These are phyloP conservation scores for Epsilonema sp. DNA, from an alignment of 2,888 invertebrate genomes.

Conservation along the genomic window DNA sequence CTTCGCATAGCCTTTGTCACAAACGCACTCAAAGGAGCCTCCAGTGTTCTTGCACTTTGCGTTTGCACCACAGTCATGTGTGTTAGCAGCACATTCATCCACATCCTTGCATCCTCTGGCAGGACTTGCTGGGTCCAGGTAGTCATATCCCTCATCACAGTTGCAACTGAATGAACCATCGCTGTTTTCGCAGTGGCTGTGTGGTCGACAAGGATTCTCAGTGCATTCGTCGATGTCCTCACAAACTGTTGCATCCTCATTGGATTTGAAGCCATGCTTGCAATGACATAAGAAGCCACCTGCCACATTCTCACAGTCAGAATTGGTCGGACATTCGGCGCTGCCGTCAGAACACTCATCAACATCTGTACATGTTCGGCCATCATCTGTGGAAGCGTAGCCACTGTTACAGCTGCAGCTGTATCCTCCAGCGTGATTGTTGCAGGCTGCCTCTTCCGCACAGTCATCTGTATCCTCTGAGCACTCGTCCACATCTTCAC, in stretches of 20 bases:
- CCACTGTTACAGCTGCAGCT: too few relatives aligned
- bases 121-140: background rate
- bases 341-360: too few relatives aligned
- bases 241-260: background rate
- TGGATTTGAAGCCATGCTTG: background rate
- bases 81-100: background rate
- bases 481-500: background rate
- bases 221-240: background rate
- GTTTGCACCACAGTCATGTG: background rate
- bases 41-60: background rate
- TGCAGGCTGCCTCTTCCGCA: too few relatives aligned
- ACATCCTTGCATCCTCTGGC: background rate
- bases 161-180: background rate
- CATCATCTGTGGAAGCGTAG: too few relatives aligned
- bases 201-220: background rate
- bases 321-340: too few relatives aligned
- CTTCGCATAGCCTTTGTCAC: background rate
- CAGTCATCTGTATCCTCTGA: too few relatives aligned
- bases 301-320: too few relatives aligned
- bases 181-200: background rate
- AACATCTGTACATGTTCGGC: too few relatives aligned
- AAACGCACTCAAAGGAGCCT: background rate
- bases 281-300: background rate
- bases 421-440: too few relatives aligned
- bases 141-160: background rate